Base-by-base conservation (phyloP, 2,113 vertebrate genomes). In the Benitochromis conjunctus region DNA sequence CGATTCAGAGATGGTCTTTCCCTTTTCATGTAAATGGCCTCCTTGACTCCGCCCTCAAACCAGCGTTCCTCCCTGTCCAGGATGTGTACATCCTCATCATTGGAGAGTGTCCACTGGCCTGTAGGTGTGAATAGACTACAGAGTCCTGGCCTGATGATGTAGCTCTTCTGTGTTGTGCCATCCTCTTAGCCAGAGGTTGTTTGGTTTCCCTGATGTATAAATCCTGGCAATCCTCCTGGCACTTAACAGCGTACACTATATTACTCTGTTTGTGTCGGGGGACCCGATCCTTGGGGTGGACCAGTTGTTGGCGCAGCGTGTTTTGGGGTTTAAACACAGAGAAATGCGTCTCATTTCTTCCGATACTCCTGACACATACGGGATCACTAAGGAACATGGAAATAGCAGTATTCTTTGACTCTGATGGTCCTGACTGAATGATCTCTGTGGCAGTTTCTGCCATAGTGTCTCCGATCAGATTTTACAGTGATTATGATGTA, bases 171-270 rank as follows among this genome's bases (percentile, higher is more conserved):
- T 26, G 26, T 26, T 26, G 26, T 26, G 26, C 26, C 26, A 3
- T 60, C 26, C 26, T 0, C 57, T 18, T 0, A 26, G 4, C 8
- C 57, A 31, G 57, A 34, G 5, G 29, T 60, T 19, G 57, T 60
- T 60, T 34, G 0, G 29, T 60, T 60, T 4, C 1, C 1, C 57
- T 0, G 3, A 60, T 19, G 29, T 31, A 10, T 60, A 60, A 60
- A 18, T 60, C 29, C 10, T 1, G 0, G 8, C 26, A 3, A 8
- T 60, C 14, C 57, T 31, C 57, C 26, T 60, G 57, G 8, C 29
- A 18, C 29, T 60, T 60, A 19, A 60, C 58, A 19, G 0, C 1
- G 1, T 34, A 62, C 58, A 34, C 0, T 19, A 60, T 6, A 1
- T 62, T 62, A 19, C 58, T 62, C 4, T 62, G 26, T 60, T 31